Conservation (phyloP, 1,140 invertebrate genomes). For the Octopus sinensis region DNA sequence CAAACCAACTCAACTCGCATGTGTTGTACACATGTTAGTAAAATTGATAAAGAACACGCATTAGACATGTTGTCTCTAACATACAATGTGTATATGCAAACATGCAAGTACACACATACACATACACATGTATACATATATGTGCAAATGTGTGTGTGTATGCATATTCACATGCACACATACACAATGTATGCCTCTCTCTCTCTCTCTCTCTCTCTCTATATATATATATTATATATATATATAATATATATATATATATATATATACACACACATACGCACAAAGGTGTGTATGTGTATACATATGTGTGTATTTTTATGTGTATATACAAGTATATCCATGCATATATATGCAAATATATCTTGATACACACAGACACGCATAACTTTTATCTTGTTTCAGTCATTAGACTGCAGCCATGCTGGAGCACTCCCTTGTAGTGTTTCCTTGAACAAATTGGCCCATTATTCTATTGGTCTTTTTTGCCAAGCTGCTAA, state of each 20-base stretch:
- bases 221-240: conserved; percentile 5
- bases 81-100: neutral
- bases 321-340: neutral
- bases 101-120: neutral
- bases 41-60: no score
- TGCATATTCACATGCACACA: neutral
- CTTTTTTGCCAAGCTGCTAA: no score
- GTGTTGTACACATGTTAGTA: no score
- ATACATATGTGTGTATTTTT: neutral
- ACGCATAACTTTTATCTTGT: neutral
- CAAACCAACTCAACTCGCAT: no score
- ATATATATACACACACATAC: neutral
- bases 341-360: neutral
- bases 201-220: neutral
- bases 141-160: neutral
- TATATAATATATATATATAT: neutral
- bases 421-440: no score
- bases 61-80: no score
- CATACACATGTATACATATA: neutral
- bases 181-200: neutral
- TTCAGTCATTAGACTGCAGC: no score
- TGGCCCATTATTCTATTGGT: no score
- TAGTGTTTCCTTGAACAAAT: no score
- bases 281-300: neutral
- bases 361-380: neutral